Evolutionary conservation across 2,113 vertebrate species (phyloP).

Genomic region (Rousettus leschenaultii): DNA sequence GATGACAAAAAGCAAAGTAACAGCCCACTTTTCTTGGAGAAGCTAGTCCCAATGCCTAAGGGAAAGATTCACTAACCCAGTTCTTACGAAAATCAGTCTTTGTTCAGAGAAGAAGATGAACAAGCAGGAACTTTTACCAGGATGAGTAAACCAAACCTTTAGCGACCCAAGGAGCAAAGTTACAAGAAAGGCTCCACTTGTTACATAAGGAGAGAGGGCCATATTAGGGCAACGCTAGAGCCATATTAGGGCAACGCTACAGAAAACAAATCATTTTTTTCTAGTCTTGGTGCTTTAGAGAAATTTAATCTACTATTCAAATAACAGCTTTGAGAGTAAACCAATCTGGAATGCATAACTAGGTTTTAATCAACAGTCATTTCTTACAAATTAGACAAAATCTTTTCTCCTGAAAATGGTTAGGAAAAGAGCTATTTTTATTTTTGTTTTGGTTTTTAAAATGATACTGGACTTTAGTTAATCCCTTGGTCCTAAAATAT

Average conservation of each 20-base stretch:
- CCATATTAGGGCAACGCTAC: neutral
- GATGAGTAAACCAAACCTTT: neutral
- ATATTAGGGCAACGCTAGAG: neutral
- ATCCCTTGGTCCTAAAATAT: neutral
- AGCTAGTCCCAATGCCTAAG: neutral
- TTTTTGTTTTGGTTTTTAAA: neutral
- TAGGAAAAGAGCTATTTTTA: neutral
- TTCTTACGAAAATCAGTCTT: conserved; percentile 53
- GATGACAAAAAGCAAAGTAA: neutral
- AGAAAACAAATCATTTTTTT: neutral
- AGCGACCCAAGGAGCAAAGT: neutral
- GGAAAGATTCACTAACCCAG: neutral
- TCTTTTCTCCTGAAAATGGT: neutral
- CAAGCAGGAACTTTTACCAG: neutral
- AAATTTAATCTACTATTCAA: neutral
- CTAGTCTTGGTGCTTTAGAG: neutral
- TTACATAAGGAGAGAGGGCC: no score
- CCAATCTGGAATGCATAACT: neutral
- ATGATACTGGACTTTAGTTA: neutral
- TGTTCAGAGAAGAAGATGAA: conserved; percentile 19
- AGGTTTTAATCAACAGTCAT: neutral
- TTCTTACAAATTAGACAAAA: neutral
- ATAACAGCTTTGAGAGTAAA: neutral
- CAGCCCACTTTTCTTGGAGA: neutral
- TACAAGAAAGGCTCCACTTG: neutral